Conservation (phyloP, 2,888 invertebrate genomes). For the Autographa pulchrina region DNA sequence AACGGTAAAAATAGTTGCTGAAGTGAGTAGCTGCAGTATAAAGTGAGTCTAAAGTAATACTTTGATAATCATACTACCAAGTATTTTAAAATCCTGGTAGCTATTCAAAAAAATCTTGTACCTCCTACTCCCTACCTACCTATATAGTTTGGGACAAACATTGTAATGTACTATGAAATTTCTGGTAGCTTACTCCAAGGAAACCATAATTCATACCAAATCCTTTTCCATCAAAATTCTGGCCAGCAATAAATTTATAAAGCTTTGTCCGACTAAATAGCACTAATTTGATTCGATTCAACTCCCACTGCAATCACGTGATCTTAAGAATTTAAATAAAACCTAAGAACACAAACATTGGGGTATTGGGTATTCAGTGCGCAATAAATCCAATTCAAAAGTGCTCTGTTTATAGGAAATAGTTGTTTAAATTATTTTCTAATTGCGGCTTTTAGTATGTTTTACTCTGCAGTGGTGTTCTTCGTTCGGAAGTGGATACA, state of each 20-base stretch:
- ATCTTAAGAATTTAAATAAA: conserved; percentile 34
- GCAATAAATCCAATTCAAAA: conserved; percentile 33
- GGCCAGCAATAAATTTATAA: neutral
- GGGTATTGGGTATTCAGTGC: conserved; percentile 9
- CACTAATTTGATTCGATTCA: neutral
- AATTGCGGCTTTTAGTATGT: conserved; percentile 28
- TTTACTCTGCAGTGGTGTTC: conserved; percentile 15
- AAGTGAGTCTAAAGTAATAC: too few relatives aligned
- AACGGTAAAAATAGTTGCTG: too few relatives aligned
- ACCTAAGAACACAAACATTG: conserved; percentile 32
- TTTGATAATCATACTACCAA: too few relatives aligned
- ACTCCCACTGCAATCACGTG: neutral
- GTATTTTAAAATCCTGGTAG: too few relatives aligned
- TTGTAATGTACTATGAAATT: neutral
- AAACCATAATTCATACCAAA: neutral
- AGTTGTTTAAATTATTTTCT: conserved; percentile 19
- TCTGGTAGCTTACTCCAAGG: neutral
- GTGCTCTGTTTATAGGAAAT: conserved; percentile 13
- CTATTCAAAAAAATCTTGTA: too few relatives aligned
- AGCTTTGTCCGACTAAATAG: neutral
- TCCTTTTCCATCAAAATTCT: neutral
- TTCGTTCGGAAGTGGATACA: neutral
- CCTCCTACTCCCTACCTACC: too few relatives aligned
- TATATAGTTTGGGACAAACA: neutral
- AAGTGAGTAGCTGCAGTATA: too few relatives aligned